Evolutionary conservation across 2,888 invertebrate genomes (phyloP).

Genomic region (Gymnocheta viridis): DNA sequence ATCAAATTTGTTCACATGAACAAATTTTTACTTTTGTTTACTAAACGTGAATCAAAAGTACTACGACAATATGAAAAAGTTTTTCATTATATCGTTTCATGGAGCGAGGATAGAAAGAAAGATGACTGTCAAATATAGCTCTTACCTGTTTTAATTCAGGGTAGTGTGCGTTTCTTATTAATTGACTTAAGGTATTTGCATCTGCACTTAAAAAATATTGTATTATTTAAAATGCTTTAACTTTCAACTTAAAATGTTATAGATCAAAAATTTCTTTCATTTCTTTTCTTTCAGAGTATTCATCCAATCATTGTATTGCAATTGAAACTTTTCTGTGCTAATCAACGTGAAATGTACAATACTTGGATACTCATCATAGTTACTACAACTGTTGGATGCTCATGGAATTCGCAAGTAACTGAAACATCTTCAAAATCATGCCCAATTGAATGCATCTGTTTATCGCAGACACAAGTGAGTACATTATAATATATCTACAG

Average conservation of each 20-base stretch:
- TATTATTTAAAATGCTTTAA: not conserved
- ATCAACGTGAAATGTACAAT: constrained; percentile 82
- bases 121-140: too few relatives aligned
- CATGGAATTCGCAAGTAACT: constrained; percentile 81
- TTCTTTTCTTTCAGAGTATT: constrained; percentile 49
- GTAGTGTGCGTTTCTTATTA: not conserved
- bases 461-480: constrained; percentile 92
- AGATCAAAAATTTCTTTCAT: not conserved
- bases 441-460: constrained; percentile 92
- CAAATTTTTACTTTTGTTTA: too few relatives aligned
- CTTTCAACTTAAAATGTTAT: not conserved
- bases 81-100: too few relatives aligned
- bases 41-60: too few relatives aligned
- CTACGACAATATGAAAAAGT: too few relatives aligned
- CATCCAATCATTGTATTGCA: constrained; percentile 63
- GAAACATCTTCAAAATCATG: constrained; percentile 85
- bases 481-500: constrained; percentile 36
- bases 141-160: too few relatives aligned
- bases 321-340: constrained; percentile 56
- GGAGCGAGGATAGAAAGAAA: too few relatives aligned
- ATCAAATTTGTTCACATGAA: too few relatives aligned
- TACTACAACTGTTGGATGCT: constrained; percentile 81
- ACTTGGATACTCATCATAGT: constrained; percentile 82
- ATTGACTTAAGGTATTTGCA: not conserved
- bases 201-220: not conserved